Evolutionary conservation across 2,797 vertebrate genomes (phyloP).

Genomic region (Chrosomus eos): DNA sequence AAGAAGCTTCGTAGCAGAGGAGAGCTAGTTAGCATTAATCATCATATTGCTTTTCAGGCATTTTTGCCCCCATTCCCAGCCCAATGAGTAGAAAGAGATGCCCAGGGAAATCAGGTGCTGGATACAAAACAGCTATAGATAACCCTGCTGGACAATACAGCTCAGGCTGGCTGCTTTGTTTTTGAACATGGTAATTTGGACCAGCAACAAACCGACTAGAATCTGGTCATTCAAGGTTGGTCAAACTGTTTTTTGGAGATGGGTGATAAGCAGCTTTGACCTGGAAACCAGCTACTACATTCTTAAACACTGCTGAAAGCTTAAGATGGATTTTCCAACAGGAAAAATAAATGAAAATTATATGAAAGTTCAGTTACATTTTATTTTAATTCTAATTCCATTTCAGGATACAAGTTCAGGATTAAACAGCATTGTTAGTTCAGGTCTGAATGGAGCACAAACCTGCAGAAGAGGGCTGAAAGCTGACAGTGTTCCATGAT

Average conservation of each 20-base stretch:
- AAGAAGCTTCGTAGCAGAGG: neutral
- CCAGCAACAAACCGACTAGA: neutral
- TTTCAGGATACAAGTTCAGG: neutral
- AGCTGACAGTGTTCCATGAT: conserved; percentile 53
- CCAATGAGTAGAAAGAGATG: conserved; percentile 48
- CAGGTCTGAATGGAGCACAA: neutral
- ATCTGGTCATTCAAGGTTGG: neutral
- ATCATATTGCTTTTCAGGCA: conserved; percentile 25
- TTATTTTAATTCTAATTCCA: neutral
- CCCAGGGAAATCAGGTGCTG: conserved; percentile 62
- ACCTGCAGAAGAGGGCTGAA: neutral
- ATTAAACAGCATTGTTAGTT: neutral
- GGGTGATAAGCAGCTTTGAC: neutral
- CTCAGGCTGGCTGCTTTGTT: neutral
- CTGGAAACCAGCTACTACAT: neutral
- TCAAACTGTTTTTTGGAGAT: neutral
- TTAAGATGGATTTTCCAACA: neutral
- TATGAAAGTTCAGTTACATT: neutral
- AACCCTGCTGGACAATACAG: conserved; percentile 58
- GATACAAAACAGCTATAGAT: conserved; percentile 61
- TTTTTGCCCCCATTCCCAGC: conserved; percentile 28
- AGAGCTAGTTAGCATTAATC: conserved; percentile 24
- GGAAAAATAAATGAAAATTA: no score
- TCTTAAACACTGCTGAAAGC: neutral
- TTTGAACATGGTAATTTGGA: neutral